phyloP scores from a whole-genome alignment of 2,797 vertebrate genomes.

The Myoxocephalus aenaeus region DNA sequence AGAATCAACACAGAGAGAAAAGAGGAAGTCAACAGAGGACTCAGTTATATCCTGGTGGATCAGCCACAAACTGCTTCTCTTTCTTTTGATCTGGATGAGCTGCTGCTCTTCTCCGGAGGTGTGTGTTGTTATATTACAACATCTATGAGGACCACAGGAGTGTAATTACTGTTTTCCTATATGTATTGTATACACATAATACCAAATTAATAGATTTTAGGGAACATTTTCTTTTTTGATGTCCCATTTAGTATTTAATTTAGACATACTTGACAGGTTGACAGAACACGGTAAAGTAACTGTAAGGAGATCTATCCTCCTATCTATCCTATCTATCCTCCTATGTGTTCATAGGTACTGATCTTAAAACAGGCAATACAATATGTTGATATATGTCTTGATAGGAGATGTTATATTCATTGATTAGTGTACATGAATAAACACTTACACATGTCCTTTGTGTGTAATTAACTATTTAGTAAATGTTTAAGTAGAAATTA shows the following conservation, averaged over 20 bases:
- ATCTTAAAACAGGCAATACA: neutral
- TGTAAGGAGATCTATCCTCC: neutral
- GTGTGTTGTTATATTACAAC: slow-evolving; percentile 9
- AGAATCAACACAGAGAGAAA: slow-evolving; percentile 54
- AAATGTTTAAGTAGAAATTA: neutral
- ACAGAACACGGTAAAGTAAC: neutral
- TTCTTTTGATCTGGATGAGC: slow-evolving; percentile 16
- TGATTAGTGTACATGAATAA: neutral
- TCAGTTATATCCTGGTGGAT: slow-evolving; percentile 41
- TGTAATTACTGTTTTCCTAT: neutral
- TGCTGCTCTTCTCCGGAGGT: slow-evolving; percentile 12
- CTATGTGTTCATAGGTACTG: too few relatives aligned
- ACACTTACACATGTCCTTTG: neutral
- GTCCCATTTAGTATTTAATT: neutral
- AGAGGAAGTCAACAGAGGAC: slow-evolving; percentile 42
- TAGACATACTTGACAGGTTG: neutral
- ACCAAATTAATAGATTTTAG: neutral
- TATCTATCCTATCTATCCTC: too few relatives aligned
- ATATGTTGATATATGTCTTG: neutral
- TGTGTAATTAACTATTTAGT: neutral
- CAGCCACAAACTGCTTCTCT: slow-evolving; percentile 40
- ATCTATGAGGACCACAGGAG: slow-evolving; percentile 11
- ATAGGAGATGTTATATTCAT: neutral
- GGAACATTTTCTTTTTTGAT: neutral
- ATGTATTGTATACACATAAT: neutral